Evolutionary conservation across 2,113 vertebrate species (phyloP), one percentile per base, ranked within the genome.

Genomic region (Paracanthobrama guichenoti): DNA sequence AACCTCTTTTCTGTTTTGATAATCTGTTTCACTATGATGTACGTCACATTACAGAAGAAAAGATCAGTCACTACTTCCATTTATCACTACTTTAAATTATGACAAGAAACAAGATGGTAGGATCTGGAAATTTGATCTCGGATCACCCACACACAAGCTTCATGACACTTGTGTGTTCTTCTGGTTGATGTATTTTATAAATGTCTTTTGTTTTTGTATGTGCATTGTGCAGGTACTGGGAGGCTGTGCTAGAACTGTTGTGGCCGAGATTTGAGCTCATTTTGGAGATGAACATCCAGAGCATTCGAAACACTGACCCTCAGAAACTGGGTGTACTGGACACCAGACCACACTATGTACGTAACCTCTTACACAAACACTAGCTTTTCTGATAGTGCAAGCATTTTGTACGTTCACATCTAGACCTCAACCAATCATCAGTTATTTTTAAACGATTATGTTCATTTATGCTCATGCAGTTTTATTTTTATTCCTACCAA

Each of bases 211-310:
- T 78, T 7, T 50, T 16, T 81, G 62, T 77, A 53, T 77, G 6
- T 67, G 66, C 82, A 85, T 57, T 76, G 57, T 85, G 42, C 90
- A 98, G 97, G 92, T 98, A 98, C 91, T 98, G 96, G 97, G 97
- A 97, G 24, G 93, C 96, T 0, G 94, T 97, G 60, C 89, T 98
- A 89, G 96, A 97, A 88, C 91, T 97, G 85, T 91, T 98, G 86
- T 95, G 94, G 97, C 97, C 97, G 0, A 93, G 97, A 42, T 97
- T 98, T 9, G 96, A 98, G 66, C 87, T 96, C 79, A 96, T 98
- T 53, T 90, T 98, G 90, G 96, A 97, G 92, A 93, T 98, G 93
- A 97, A 98, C 87, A 97, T 97, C 86, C 95, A 96, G 89, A 98
- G 96, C 81, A 96, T 98, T 90, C 94, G 96, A 20, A 95, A 94